phyloP scores from a whole-genome alignment of 2,113 vertebrate species.

The Anolis sagrei region DNA sequence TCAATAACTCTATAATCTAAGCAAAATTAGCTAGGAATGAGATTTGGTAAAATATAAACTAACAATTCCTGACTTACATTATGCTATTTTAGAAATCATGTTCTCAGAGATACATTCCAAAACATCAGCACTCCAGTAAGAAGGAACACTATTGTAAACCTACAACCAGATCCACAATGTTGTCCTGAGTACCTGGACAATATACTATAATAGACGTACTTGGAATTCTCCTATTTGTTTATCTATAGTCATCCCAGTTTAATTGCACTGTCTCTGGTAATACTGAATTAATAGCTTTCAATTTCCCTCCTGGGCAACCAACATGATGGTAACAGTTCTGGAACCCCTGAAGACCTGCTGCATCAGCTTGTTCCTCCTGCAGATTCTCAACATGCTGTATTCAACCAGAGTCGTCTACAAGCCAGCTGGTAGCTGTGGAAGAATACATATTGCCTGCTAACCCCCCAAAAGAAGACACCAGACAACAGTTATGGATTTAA shows the following conservation, averaged over 20 bases:
- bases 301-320: constrained; percentile 4
- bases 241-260: neutral
- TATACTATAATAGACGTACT: too few species aligned
- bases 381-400: neutral
- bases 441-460: neutral
- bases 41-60: neutral
- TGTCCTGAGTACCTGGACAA: neutral
- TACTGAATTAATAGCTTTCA: neutral
- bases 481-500: too few species aligned
- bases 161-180: neutral
- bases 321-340: neutral
- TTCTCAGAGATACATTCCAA: neutral
- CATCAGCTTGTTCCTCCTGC: neutral
- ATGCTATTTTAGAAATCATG: neutral
- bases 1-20: neutral
- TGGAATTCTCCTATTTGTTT: neutral
- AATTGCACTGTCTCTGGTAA: neutral
- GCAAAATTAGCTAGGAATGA: neutral
- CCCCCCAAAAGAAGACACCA: too few species aligned
- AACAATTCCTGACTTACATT: neutral
- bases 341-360: neutral
- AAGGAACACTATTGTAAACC: neutral
- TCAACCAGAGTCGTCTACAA: neutral
- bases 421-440: neutral
- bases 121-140: neutral